Evolutionary conservation across 2,797 vertebrate species (phyloP).

Genomic region (Tympanoctomys barrerae): DNA sequence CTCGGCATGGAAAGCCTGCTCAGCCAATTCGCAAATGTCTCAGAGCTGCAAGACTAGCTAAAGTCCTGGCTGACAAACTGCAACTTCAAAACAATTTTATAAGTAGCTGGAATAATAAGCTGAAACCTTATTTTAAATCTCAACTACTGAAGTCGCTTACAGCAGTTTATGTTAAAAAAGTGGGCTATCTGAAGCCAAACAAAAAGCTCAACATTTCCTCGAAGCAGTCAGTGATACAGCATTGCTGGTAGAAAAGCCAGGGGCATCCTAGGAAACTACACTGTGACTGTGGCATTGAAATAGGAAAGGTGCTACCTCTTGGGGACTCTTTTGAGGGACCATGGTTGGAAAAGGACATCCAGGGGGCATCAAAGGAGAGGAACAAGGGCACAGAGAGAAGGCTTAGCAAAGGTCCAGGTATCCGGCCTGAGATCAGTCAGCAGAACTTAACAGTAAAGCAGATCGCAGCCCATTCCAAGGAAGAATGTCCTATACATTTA

Average conservation of each 20-base stretch:
- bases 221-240: neutral
- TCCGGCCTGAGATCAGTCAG: neutral
- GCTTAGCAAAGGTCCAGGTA: neutral
- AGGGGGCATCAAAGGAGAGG: neutral
- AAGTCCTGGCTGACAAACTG: slow-evolving; percentile 42
- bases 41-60: slow-evolving; percentile 6
- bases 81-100: slow-evolving; percentile 46
- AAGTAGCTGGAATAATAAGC: slow-evolving; percentile 44
- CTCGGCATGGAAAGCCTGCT: neutral
- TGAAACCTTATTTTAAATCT: slow-evolving; percentile 31
- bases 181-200: slow-evolving; percentile 27
- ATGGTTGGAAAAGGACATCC: neutral
- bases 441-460: neutral
- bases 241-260: neutral
- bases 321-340: neutral
- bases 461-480: neutral
- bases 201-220: neutral
- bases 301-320: neutral
- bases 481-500: neutral
- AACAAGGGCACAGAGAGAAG: neutral
- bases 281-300: neutral
- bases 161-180: slow-evolving; percentile 50
- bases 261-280: neutral
- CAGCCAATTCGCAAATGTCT: slow-evolving; percentile 14
- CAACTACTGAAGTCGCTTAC: slow-evolving; percentile 33